Percentiles rank a stretch among this genome's conserved stretches.
phyloP scores from a whole-genome alignment of 1,140 invertebrate genomes.

The Hyphantria cunea region DNA sequence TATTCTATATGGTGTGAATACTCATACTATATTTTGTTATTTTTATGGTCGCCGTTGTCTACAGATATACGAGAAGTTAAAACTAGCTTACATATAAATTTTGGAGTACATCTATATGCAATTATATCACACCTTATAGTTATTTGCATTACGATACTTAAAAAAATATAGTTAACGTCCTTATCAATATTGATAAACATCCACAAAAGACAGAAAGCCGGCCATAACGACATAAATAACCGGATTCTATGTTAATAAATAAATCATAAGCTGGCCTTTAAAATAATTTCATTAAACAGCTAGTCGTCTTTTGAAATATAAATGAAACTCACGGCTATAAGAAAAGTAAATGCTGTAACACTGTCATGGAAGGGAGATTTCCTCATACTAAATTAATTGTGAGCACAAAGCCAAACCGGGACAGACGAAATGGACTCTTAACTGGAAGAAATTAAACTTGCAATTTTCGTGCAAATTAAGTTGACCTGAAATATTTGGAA shows the following conservation, averaged over 20 bases:
- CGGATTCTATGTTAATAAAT: constrained; percentile 30
- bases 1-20: too few relatives aligned
- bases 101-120: too few relatives aligned
- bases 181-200: background rate
- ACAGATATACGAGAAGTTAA: too few relatives aligned
- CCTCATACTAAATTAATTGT: constrained; percentile 75
- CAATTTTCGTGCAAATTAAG: constrained; percentile 67
- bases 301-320: constrained; percentile 43
- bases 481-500: constrained; percentile 71
- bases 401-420: constrained; percentile 42
- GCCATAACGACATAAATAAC: constrained; percentile 19
- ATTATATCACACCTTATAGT: too few relatives aligned
- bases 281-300: constrained; percentile 42
- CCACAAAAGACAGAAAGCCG: constrained; percentile 2
- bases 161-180: background rate
- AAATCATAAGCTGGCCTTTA: constrained; percentile 36
- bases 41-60: too few relatives aligned
- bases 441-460: constrained; percentile 65
- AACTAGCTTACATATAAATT: too few relatives aligned
- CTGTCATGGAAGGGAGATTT: constrained; percentile 74
- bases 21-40: too few relatives aligned
- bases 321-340: constrained; percentile 45
- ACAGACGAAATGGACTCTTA: constrained; percentile 71
- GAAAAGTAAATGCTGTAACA: constrained; percentile 61
- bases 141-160: background rate